These are phyloP conservation scores for Microcebus griseorufus DNA, from an alignment of 2,113 vertebrate species.

Conservation along the genomic window DNA sequence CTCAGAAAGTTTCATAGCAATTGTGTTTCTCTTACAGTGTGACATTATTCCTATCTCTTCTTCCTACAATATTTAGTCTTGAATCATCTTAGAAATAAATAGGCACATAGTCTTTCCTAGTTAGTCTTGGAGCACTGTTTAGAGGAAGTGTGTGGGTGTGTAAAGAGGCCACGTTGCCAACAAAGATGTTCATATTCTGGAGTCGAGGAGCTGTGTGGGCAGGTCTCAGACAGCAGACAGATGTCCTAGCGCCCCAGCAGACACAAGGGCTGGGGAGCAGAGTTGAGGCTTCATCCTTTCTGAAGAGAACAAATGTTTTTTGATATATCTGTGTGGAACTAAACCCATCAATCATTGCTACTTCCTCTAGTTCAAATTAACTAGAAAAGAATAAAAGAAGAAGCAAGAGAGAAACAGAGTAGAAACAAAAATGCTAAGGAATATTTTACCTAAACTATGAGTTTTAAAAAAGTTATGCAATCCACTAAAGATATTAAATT, in stretches of 20 bases:
- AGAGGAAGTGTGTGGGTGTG: background rate
- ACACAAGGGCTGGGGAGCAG: fast-evolving
- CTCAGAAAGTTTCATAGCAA: background rate
- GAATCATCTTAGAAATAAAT: constrained; percentile 15
- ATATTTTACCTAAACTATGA: background rate
- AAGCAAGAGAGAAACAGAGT: background rate
- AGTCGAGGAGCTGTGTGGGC: background rate
- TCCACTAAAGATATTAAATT: background rate
- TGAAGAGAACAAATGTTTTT: background rate
- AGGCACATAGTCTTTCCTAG: background rate
- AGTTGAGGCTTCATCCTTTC: background rate
- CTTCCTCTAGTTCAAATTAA: background rate
- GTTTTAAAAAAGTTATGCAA: background rate
- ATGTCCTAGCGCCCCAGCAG: background rate
- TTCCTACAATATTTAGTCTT: background rate
- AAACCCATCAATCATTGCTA: background rate
- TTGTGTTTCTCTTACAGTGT: background rate
- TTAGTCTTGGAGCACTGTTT: background rate
- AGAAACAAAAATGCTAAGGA: background rate
- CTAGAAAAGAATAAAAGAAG: background rate
- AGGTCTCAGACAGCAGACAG: background rate
- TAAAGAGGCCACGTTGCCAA: background rate
- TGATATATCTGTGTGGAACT: background rate
- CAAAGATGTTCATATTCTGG: background rate
- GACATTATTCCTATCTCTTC: background rate